Conservation (phyloP, 2,888 invertebrate species). For the Neelides folsomi region DNA sequence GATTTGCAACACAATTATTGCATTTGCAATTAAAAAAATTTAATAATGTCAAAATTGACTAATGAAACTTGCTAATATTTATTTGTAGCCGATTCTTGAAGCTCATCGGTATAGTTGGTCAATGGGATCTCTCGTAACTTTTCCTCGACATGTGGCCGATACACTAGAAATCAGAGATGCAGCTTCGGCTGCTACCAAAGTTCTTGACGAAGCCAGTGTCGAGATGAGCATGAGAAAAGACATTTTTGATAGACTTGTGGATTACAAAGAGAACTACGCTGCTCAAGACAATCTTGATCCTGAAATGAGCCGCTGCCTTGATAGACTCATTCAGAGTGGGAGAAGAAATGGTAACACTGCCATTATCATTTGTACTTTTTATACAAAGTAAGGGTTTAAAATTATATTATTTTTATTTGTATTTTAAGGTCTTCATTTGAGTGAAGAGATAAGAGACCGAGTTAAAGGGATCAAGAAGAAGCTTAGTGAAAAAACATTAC, state of each 20-base stretch:
- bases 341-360: constrained; percentile 41
- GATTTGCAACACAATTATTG: neutral
- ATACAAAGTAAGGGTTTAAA: no score
- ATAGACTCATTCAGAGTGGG: constrained; percentile 39
- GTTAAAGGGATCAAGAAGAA: constrained; percentile 39
- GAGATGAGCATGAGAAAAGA: constrained; percentile 42
- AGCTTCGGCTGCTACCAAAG: constrained; percentile 39
- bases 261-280: constrained; percentile 34
- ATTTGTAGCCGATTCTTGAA: constrained; percentile 37
- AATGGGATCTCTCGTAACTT: constrained; percentile 37
- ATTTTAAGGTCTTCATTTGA: constrained; percentile 39
- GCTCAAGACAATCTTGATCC: constrained; percentile 32
- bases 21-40: neutral
- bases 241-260: constrained; percentile 39
- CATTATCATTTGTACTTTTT: no score
- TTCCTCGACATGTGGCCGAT: constrained; percentile 39
- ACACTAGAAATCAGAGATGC: constrained; percentile 39
- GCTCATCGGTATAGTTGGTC: constrained; percentile 37
- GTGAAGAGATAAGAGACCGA: constrained; percentile 37
- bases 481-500: constrained; percentile 39
- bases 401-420: constrained; percentile 3
- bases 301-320: constrained; percentile 39
- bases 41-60: neutral
- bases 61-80: neutral
- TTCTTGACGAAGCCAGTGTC: constrained; percentile 40